Evolutionary conservation across 2,113 vertebrate genomes (phyloP).

Genomic region (Danio rerio): DNA sequence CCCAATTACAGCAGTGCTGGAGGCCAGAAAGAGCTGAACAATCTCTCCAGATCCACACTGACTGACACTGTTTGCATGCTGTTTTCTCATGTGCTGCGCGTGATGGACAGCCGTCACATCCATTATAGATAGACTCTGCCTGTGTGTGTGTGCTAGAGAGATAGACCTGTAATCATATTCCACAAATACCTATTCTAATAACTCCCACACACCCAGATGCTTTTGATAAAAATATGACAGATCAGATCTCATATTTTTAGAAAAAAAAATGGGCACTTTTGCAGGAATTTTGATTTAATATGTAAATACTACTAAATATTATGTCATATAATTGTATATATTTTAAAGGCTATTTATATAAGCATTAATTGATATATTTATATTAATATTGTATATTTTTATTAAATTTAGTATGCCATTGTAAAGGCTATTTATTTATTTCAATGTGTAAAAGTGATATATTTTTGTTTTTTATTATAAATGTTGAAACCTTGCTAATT

Average conservation of each 20-base stretch:
- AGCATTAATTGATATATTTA: too few species aligned
- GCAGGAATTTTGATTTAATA: too few species aligned
- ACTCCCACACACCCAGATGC: background rate
- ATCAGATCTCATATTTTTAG: background rate
- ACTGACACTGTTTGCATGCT: slow-evolving; percentile 45
- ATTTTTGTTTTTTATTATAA: too few species aligned
- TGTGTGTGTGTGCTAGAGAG: slow-evolving; percentile 32
- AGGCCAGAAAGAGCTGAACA: background rate
- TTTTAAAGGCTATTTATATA: too few species aligned
- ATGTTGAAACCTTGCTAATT: too few species aligned
- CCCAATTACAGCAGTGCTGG: slow-evolving; percentile 27
- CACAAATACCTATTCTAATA: background rate
- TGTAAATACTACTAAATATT: too few species aligned
- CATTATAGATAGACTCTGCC: slow-evolving; percentile 10
- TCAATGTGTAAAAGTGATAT: too few species aligned
- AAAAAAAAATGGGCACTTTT: background rate
- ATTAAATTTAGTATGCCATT: too few species aligned
- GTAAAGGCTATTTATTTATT: too few species aligned
- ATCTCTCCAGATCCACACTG: slow-evolving; percentile 4
- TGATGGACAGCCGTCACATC: slow-evolving; percentile 54
- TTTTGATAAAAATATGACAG: background rate
- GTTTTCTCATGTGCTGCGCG: slow-evolving; percentile 13
- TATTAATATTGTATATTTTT: too few species aligned
- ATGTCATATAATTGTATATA: too few species aligned
- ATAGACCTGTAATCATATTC: slow-evolving; percentile 31